Percentiles rank a stretch among this genome's conserved stretches.
Evolutionary conservation across 2,888 invertebrate species (phyloP).

Genomic region (Melolontha melolontha): DNA sequence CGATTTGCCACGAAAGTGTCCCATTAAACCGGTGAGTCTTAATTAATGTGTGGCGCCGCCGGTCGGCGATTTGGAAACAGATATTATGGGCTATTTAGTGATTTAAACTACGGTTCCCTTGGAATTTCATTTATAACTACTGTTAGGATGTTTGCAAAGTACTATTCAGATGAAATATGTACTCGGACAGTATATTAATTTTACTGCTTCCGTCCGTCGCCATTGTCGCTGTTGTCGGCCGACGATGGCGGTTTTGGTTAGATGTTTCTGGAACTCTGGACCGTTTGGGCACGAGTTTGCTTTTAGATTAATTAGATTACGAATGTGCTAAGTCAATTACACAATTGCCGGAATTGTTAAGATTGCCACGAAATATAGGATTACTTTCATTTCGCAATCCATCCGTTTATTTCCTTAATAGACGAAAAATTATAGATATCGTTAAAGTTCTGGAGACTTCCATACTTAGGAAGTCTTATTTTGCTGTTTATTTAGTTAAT

Average conservation of each 20-base stretch:
- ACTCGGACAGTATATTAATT: conserved; percentile 35
- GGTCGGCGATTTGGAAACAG: conserved; percentile 30
- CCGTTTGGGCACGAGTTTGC: conserved; percentile 17
- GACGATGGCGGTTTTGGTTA: conserved; percentile 1
- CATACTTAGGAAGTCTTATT: no score
- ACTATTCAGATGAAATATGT: conserved; percentile 38
- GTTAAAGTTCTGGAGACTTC: no score
- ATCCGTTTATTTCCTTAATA: not conserved
- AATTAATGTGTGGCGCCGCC: conserved; percentile 40
- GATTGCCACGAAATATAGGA: conserved; percentile 3
- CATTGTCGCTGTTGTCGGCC: conserved; percentile 16
- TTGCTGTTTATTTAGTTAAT: no score
- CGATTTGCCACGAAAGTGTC: conserved; percentile 53
- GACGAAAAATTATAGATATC: no score
- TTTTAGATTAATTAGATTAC: conserved; percentile 35
- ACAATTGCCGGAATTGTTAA: not conserved
- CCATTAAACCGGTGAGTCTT: conserved; percentile 56
- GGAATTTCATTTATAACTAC: conserved; percentile 37
- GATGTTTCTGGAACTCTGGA: not conserved
- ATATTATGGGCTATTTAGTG: conserved; percentile 39
- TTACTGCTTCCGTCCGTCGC: conserved; percentile 28
- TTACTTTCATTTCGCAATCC: conserved; percentile 25
- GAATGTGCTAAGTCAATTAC: conserved; percentile 20
- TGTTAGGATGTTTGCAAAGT: conserved; percentile 32
- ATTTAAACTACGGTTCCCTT: conserved; percentile 36